Evolutionary conservation across 2,113 vertebrate genomes (phyloP).

Genomic region (Pseudopodoces humilis): DNA sequence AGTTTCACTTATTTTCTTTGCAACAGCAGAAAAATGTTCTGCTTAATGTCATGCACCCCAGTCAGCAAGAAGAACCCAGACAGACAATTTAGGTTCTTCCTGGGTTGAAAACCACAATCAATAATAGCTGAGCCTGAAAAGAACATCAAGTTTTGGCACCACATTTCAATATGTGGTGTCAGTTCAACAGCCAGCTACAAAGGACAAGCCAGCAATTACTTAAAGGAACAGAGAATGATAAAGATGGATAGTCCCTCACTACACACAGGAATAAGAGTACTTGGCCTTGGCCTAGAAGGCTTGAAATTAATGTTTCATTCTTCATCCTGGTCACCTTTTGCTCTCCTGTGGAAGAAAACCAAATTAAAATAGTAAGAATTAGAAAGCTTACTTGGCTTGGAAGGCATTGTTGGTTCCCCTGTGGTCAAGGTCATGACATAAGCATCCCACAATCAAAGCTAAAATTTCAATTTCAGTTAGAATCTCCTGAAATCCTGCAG

Average conservation of each 20-base stretch:
- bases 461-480: constrained; percentile 95
- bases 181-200: constrained; percentile 69
- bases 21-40: not conserved
- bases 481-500: constrained; percentile 95
- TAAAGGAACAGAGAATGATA: constrained; percentile 74
- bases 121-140: not conserved
- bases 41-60: not conserved
- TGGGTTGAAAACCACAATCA: not conserved
- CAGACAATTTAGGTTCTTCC: not conserved
- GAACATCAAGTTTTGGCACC: not conserved
- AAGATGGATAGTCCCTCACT: constrained; percentile 69
- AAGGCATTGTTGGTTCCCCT: constrained; percentile 99
- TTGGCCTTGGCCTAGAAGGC: constrained; percentile 64
- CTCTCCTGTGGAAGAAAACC: constrained; percentile 67
- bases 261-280: constrained; percentile 44
- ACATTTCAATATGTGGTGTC: constrained; percentile 13
- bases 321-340: constrained; percentile 74
- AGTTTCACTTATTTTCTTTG: not conserved
- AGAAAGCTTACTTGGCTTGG: constrained; percentile 94
- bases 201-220: constrained; percentile 73
- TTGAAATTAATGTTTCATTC: constrained; percentile 75
- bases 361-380: constrained; percentile 77
- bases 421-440: constrained; percentile 99
- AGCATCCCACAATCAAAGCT: constrained; percentile 95
- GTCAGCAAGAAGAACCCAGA: not conserved